phyloP scores from a whole-genome alignment of 2,888 invertebrate genomes.

The Trichopria drosophilae region DNA sequence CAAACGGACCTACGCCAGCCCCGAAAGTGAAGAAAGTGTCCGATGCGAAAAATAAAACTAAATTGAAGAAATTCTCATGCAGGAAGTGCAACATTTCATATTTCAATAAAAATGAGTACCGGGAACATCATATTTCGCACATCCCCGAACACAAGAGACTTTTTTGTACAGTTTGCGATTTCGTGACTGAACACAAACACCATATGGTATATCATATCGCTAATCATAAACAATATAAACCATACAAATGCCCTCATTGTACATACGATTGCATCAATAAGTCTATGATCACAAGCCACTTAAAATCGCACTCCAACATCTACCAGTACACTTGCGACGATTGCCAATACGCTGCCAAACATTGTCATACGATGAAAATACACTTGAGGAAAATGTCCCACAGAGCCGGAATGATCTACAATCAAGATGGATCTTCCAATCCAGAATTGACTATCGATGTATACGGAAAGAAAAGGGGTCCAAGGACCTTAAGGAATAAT shows the following conservation, averaged over 20 bases:
- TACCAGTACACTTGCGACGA: constrained; percentile 92
- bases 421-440: constrained; percentile 86
- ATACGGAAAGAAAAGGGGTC: constrained; percentile 86
- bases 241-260: constrained; percentile 90
- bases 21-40: no score
- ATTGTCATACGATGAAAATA: constrained; percentile 94
- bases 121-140: constrained; percentile 89
- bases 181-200: constrained; percentile 98
- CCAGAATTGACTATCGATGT: constrained; percentile 87
- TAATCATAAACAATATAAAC: constrained; percentile 94
- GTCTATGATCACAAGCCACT: constrained; percentile 97
- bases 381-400: constrained; percentile 92
- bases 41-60: no score
- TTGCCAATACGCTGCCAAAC: constrained; percentile 96
- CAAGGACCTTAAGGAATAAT: constrained; percentile 70
- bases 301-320: constrained; percentile 91
- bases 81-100: constrained; percentile 88
- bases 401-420: constrained; percentile 85
- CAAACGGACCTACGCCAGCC: no score
- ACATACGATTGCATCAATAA: constrained; percentile 93
- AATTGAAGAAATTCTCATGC: constrained; percentile 87
- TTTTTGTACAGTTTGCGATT: constrained; percentile 89
- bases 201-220: constrained; percentile 96
- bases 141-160: constrained; percentile 92
- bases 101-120: constrained; percentile 87